phyloP scores from a whole-genome alignment of 2,888 invertebrate species.

The Protonemura montana region DNA sequence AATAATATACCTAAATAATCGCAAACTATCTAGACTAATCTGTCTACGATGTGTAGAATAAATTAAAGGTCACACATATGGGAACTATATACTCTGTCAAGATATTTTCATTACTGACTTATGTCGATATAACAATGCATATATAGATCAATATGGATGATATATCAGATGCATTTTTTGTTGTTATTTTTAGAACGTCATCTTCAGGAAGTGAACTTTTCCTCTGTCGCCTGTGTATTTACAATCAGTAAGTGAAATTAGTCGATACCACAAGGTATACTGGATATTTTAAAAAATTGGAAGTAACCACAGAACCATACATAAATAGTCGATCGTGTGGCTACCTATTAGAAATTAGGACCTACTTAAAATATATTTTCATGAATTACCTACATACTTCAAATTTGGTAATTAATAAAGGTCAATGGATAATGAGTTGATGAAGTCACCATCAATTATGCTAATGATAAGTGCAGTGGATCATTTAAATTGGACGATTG shows the following conservation, averaged over 20 bases:
- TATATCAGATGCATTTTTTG: too few species aligned
- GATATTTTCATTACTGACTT: neutral
- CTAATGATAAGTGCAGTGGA: too few species aligned
- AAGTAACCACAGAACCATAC: neutral
- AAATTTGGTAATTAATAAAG: neutral
- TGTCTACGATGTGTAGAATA: too few species aligned
- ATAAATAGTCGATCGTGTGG: neutral
- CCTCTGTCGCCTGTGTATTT: neutral
- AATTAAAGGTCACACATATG: too few species aligned
- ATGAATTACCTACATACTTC: neutral
- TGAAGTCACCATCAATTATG: neutral
- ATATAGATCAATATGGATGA: too few species aligned
- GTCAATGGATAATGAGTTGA: neutral
- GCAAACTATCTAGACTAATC: too few species aligned
- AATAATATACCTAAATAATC: too few species aligned
- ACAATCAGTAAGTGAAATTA: neutral
- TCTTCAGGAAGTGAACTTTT: neutral
- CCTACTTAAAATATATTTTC: neutral
- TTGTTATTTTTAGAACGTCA: neutral
- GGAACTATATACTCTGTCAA: neutral
- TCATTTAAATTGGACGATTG: too few species aligned
- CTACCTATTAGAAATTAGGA: neutral
- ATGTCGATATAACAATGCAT: neutral
- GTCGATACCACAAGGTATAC: neutral
- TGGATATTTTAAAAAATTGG: neutral